phyloP scores from a whole-genome alignment of 2,888 invertebrate species.

The Galeopsomyia nigrocyanea region DNA sequence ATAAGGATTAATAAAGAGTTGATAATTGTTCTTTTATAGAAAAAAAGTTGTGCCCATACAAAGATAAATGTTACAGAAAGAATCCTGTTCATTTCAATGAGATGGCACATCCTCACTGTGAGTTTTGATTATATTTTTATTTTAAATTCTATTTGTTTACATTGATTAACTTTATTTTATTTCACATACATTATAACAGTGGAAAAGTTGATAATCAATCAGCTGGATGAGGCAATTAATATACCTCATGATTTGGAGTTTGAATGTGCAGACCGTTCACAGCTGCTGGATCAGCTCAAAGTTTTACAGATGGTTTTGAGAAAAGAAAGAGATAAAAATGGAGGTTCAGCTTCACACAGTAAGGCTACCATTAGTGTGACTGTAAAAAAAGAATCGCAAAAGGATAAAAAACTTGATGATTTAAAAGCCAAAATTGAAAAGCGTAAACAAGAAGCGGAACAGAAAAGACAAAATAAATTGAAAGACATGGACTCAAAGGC shows the following conservation, averaged over 20 bases:
- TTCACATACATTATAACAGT: slow-evolving; percentile 70
- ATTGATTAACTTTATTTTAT: slow-evolving; percentile 24
- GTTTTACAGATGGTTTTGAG: slow-evolving; percentile 68
- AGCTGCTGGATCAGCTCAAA: slow-evolving; percentile 60
- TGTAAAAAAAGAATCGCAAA: slow-evolving; percentile 22
- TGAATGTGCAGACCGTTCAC: slow-evolving; percentile 56
- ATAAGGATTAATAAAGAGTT: not conserved
- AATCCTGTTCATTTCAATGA: slow-evolving; percentile 89
- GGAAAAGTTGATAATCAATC: slow-evolving; percentile 76
- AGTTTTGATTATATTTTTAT: slow-evolving; percentile 61
- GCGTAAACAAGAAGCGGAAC: slow-evolving; percentile 49
- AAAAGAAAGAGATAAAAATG: slow-evolving; percentile 59
- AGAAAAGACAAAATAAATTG: slow-evolving; percentile 52
- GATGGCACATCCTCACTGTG: slow-evolving; percentile 85
- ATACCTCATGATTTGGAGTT: slow-evolving; percentile 59
- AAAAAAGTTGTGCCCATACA: slow-evolving; percentile 79
- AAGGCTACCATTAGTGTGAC: not conserved
- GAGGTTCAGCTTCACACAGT: not conserved
- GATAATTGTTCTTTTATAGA: slow-evolving; percentile 20
- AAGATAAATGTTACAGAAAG: slow-evolving; percentile 83
- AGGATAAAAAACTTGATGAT: slow-evolving; percentile 33
- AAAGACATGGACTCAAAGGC: slow-evolving; percentile 54
- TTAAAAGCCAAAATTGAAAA: slow-evolving; percentile 55
- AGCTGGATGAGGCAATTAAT: slow-evolving; percentile 69
- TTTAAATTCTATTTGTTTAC: slow-evolving; percentile 7